These are phyloP conservation scores for Chrysemys picta DNA, from an alignment of 2,113 vertebrate genomes.

Conservation along the genomic window DNA sequence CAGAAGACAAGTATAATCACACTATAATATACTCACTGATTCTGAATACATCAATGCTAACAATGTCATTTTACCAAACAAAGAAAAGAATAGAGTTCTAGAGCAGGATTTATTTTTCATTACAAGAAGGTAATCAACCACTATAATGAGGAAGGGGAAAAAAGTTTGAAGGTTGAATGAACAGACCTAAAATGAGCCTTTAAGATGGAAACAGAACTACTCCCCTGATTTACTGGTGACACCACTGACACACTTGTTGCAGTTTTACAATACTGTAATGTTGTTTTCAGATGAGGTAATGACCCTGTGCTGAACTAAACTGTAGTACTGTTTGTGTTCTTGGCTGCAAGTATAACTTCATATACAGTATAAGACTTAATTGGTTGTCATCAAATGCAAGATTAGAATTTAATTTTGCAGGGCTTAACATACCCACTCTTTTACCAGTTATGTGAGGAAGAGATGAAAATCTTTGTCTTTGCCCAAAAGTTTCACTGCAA, in stretches of 20 bases:
- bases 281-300: background rate
- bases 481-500: background rate
- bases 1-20: background rate
- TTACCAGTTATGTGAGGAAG: background rate
- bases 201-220: background rate
- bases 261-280: background rate
- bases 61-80: background rate
- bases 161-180: background rate
- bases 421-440: background rate
- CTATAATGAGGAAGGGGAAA: background rate
- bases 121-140: background rate
- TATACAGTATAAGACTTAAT: background rate
- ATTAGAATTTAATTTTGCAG: slow-evolving; percentile 31
- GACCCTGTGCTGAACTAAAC: background rate
- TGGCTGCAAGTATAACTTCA: slow-evolving; percentile 16
- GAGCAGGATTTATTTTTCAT: background rate
- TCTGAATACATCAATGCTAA: background rate
- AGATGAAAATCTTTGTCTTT: background rate
- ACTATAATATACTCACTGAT: background rate
- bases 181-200: background rate
- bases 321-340: background rate
- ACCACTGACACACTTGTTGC: slow-evolving; percentile 8
- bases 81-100: background rate
- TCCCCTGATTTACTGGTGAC: background rate
- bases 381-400: slow-evolving; percentile 15